Evolutionary conservation across 2,888 invertebrate genomes (phyloP).

Genomic region (Drosophila paramelanica): DNA sequence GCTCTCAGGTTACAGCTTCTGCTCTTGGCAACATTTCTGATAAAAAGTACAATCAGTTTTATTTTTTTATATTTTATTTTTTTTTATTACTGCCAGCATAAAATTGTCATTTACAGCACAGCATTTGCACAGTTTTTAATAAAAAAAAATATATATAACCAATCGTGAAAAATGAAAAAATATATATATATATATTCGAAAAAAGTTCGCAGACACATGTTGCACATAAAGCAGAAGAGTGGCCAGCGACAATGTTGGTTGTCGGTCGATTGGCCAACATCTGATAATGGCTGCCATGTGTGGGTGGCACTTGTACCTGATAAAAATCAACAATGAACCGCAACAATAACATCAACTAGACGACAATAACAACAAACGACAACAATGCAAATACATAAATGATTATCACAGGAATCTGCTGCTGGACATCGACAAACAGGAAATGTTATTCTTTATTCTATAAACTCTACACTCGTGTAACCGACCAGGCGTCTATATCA

Average conservation of each 20-base stretch:
- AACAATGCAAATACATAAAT: slow-evolving; percentile 56
- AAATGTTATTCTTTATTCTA: slow-evolving; percentile 18
- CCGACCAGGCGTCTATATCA: slow-evolving; percentile 20
- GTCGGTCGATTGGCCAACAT: slow-evolving; percentile 31
- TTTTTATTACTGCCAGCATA: background rate
- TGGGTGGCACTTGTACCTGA: slow-evolving; percentile 43
- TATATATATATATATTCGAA: background rate
- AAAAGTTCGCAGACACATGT: slow-evolving; percentile 25
- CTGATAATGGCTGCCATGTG: slow-evolving; percentile 41
- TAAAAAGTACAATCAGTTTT: slow-evolving; percentile 27
- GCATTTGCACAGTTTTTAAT: slow-evolving; percentile 21
- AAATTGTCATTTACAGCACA: slow-evolving; percentile 30
- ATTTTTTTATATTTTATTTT: background rate
- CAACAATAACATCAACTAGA: slow-evolving; percentile 53
- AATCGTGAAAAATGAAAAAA: slow-evolving; percentile 15
- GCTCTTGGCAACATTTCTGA: slow-evolving; percentile 25
- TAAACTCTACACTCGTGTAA: slow-evolving; percentile 3
- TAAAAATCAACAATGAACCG: slow-evolving; percentile 59
- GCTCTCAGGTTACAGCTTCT: slow-evolving; percentile 19
- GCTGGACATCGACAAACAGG: slow-evolving; percentile 21
- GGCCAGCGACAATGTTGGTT: slow-evolving; percentile 24
- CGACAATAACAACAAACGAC: slow-evolving; percentile 41
- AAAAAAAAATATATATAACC: slow-evolving; percentile 12
- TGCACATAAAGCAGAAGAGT: slow-evolving; percentile 39
- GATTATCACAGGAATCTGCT: slow-evolving; percentile 39